phyloP scores from a whole-genome alignment of 2,797 vertebrate species.

The Orientallactaga sibirica region DNA sequence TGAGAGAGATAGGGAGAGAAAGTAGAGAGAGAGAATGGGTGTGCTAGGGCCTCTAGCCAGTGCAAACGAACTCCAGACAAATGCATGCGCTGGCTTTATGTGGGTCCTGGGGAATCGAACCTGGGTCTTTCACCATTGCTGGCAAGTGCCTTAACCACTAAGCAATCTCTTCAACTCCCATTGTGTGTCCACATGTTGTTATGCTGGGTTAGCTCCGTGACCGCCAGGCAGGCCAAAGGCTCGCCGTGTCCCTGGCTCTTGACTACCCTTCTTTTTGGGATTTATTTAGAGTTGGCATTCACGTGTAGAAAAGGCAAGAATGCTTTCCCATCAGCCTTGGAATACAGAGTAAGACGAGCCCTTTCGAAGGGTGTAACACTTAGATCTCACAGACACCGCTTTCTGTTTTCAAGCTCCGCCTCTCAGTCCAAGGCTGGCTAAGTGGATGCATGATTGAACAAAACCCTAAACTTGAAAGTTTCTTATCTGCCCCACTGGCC shows the following conservation, averaged over 20 bases:
- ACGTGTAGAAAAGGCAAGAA: background rate
- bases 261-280: background rate
- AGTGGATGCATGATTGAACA: slow-evolving; percentile 16
- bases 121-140: no score
- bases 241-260: background rate
- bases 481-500: no score
- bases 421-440: background rate
- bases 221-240: background rate
- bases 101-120: no score
- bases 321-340: background rate
- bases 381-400: background rate
- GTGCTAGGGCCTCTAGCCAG: no score
- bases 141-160: no score
- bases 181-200: background rate
- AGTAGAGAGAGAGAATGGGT: no score
- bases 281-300: slow-evolving; percentile 49
- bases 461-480: background rate
- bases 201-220: background rate
- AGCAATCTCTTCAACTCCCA: background rate
- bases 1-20: no score
- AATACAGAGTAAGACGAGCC: background rate
- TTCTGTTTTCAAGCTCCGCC: background rate
- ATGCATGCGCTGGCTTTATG: no score
- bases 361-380: background rate
- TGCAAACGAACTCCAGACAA: no score